Base-by-base conservation (phyloP, 2,888 invertebrate species). In the Frankliniella fusca region DNA sequence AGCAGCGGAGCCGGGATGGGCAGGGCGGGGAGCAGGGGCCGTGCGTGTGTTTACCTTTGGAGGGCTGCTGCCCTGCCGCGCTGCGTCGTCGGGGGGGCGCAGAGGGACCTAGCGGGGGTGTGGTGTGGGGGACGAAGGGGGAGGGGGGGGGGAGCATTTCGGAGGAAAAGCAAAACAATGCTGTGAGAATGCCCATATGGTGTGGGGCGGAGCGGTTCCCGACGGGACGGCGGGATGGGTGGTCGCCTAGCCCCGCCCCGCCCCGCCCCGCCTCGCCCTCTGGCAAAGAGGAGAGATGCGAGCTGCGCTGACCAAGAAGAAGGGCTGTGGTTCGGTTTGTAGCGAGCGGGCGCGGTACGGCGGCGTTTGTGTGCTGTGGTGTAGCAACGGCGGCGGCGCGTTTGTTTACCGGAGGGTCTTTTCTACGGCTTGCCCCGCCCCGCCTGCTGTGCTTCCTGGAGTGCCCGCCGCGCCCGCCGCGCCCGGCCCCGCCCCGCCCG, bases 131-230 rank as follows among this genome's bases (percentile, higher is more conserved):
- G 18, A 54, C n/a, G n/a, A n/a, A n/a, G n/a, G n/a, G n/a, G n/a
- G n/a, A n/a, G n/a, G n/a, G n/a, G n/a, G n/a, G 38, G 38, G 38
- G 5, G 38, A 27, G 23, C 70, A 27, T 76, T 27, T 8, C 12
- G 23, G 70, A 27, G 70, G 10, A 76, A 76, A 12, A 76, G 70
- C 70, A 76, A 76, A 76, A 76, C 70, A 76, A 76, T 9, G 27
- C 70, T 76, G 70, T 76, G 27, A 76, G 70, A 27, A 76, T 76
- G 70, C 27, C 70, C 70, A 76, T 76, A 76, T 76, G 49, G 80
- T 15, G 61, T 7, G 15, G 54, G 3, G 54, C 38, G 38, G 38
- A n/a, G n/a, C n/a, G n/a, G n/a, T n/a, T n/a, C n/a, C n/a, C n/a
- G n/a, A n/a, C n/a, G n/a, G n/a, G n/a, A n/a, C n/a, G 38, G 38